These are phyloP conservation scores for Andrena flavipes DNA, from an alignment of 2,888 invertebrate species.

Conservation along the genomic window DNA sequence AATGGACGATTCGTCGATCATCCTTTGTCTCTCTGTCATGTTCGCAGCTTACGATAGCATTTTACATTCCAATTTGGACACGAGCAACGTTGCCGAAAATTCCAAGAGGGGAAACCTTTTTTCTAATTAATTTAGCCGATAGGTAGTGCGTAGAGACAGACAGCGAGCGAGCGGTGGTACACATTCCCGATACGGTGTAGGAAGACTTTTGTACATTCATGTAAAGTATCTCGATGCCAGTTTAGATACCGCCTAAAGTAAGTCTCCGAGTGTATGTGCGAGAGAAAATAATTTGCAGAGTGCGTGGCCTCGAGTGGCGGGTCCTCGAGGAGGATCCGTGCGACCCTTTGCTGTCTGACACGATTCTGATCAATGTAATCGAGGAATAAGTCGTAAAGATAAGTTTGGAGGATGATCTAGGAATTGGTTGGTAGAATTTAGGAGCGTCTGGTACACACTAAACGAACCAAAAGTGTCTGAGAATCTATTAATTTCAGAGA, in stretches of 20 bases:
- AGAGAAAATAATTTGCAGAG: slow-evolving; percentile 59
- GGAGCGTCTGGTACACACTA: too few species aligned
- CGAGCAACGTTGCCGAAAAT: slow-evolving; percentile 29
- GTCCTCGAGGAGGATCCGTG: slow-evolving; percentile 4
- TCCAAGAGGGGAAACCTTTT: slow-evolving; percentile 38
- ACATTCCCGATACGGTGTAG: slow-evolving; percentile 66
- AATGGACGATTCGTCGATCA: slow-evolving; percentile 57
- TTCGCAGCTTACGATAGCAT: slow-evolving; percentile 27
- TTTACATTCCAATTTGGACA: slow-evolving; percentile 58
- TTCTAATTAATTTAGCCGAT: slow-evolving; percentile 56
- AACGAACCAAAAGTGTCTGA: too few species aligned
- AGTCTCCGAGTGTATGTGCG: slow-evolving; percentile 61
- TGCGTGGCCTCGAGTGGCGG: slow-evolving; percentile 25
- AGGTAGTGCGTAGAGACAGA: slow-evolving; percentile 38
- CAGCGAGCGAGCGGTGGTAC: slow-evolving; percentile 23
- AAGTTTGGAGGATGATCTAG: too few species aligned
- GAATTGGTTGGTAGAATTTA: too few species aligned
- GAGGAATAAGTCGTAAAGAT: too few species aligned
- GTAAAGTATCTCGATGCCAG: slow-evolving; percentile 80
- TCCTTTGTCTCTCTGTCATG: slow-evolving; percentile 36
- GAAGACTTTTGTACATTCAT: slow-evolving; percentile 80
- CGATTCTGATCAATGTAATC: not conserved
- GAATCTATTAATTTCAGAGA: too few species aligned
- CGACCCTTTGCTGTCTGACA: slow-evolving; percentile 28
- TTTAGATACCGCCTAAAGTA: slow-evolving; percentile 72